phyloP scores from a whole-genome alignment of 2,113 vertebrate species.

The Glaucidium brasilianum region DNA sequence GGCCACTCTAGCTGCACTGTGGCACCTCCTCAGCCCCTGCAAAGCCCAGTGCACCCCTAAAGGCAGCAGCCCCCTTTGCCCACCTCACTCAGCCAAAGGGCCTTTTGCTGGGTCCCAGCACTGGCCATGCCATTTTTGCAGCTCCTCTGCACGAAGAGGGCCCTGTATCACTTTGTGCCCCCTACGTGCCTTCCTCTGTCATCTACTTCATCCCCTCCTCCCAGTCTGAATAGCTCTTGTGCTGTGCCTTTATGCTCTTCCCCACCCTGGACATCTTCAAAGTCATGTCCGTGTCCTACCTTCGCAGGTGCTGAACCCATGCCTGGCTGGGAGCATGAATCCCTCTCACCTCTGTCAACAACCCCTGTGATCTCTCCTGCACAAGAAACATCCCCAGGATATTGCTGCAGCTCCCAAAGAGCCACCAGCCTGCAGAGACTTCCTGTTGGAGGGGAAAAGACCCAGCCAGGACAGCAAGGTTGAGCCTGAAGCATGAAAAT shows the following conservation, averaged over 20 bases:
- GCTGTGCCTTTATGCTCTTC: neutral
- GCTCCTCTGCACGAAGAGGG: neutral
- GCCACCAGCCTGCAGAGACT: neutral
- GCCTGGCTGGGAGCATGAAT: fast-evolving
- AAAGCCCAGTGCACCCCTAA: neutral
- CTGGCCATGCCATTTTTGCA: neutral
- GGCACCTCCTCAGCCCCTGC: neutral
- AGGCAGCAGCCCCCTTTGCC: neutral
- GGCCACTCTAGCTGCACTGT: neutral
- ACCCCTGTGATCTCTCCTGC: neutral
- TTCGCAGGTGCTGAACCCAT: neutral
- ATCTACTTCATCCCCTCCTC: neutral
- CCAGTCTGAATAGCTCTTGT: neutral
- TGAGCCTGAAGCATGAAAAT: neutral
- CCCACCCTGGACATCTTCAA: neutral
- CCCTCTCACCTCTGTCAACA: neutral
- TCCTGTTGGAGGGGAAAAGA: neutral
- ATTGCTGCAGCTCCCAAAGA: neutral
- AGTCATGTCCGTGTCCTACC: neutral
- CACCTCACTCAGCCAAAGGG: neutral
- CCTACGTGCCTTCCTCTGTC: neutral
- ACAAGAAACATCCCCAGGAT: neutral
- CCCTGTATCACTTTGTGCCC: neutral
- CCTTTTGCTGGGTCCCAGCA: neutral
- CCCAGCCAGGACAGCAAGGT: neutral